Percentiles rank a stretch among this genome's conserved stretches.
phyloP scores from a whole-genome alignment of 2,888 invertebrate genomes.

The Eupsilia transversa region DNA sequence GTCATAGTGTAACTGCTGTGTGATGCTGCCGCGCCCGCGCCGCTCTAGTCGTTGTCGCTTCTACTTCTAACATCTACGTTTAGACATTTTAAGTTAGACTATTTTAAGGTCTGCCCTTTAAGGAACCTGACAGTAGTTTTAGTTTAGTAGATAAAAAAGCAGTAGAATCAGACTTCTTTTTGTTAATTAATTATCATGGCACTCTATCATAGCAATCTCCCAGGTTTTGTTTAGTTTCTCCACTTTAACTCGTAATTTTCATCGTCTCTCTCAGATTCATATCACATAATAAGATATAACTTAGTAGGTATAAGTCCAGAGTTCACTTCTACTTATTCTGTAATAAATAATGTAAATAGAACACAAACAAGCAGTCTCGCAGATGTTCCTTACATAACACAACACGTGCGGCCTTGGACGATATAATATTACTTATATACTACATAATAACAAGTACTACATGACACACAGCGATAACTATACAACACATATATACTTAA shows the following conservation, averaged over 20 bases:
- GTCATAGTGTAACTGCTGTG: conserved; percentile 23
- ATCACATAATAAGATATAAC: not conserved
- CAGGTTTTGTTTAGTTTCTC: not conserved
- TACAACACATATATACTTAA: conserved; percentile 19
- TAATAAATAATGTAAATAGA: conserved; percentile 32
- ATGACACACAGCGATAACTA: conserved; percentile 18
- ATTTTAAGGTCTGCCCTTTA: not conserved
- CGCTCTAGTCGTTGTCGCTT: no score
- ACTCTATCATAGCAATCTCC: not conserved
- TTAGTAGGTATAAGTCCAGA: not conserved
- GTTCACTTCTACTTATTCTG: conserved; percentile 1
- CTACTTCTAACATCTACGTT: not conserved
- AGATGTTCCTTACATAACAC: conserved; percentile 59
- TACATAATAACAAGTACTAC: conserved; percentile 38
- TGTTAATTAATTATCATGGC: not conserved
- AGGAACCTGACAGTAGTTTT: not conserved
- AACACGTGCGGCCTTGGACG: conserved; percentile 66
- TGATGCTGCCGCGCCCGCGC: not conserved
- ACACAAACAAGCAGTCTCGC: conserved; percentile 29
- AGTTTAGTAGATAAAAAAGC: no score
- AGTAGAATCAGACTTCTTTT: no score
- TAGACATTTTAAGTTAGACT: not conserved
- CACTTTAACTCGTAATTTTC: no score
- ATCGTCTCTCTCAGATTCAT: not conserved
- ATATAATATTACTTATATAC: conserved; percentile 56